Conservation (phyloP, 2,888 invertebrate genomes). For the Ornithoptera alexandrae region DNA sequence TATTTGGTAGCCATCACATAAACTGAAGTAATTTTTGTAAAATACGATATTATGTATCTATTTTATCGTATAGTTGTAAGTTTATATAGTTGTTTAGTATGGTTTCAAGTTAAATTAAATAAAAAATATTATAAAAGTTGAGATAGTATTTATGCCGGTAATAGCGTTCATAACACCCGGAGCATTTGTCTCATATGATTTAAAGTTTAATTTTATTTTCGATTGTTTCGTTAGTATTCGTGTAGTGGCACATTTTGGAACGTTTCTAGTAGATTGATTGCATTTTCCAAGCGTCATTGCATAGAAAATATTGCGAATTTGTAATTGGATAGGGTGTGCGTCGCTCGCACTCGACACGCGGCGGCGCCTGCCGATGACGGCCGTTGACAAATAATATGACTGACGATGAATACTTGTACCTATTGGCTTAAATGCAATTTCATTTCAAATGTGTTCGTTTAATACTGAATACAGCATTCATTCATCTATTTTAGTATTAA, state of each 20-base stretch:
- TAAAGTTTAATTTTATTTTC: constrained; percentile 21
- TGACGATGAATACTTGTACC: constrained; percentile 50
- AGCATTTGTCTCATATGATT: neutral
- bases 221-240: constrained; percentile 12
- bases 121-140: no score
- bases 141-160: no score
- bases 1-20: no score
- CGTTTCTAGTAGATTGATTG: constrained; percentile 64
- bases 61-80: no score
- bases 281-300: constrained; percentile 63
- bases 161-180: no score
- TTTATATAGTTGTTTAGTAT: no score
- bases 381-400: constrained; percentile 74
- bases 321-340: constrained; percentile 72
- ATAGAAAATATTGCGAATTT: constrained; percentile 77
- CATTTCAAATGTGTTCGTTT: constrained; percentile 42
- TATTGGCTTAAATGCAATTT: constrained; percentile 60
- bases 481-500: neutral
- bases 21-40: no score
- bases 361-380: constrained; percentile 65
- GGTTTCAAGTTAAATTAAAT: no score
- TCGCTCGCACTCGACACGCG: constrained; percentile 62
- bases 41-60: no score
- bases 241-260: constrained; percentile 20
- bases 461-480: constrained; percentile 2